phyloP scores from a whole-genome alignment of 2,888 invertebrate genomes.

The Melieria omissa region DNA sequence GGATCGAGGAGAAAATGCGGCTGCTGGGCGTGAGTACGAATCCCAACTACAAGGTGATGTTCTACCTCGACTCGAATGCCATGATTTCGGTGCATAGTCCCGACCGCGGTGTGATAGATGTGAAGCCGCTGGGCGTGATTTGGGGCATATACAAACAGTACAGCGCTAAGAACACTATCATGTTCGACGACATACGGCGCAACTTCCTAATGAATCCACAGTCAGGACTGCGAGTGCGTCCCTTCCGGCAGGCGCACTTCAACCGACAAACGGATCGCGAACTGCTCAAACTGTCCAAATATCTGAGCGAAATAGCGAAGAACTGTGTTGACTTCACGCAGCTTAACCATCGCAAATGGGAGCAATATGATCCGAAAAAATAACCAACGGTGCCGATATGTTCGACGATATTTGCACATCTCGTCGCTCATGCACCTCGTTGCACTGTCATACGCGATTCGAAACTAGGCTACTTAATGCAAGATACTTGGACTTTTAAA shows the following conservation, averaged over 20 bases:
- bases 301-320: slow-evolving; percentile 84
- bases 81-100: slow-evolving; percentile 95
- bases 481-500: too few species aligned
- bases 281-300: slow-evolving; percentile 80
- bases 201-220: slow-evolving; percentile 99
- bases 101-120: slow-evolving; percentile 92
- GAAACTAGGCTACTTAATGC: too few species aligned
- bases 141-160: slow-evolving; percentile 96
- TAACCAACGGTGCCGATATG: too few species aligned
- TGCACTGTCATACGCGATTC: too few species aligned
- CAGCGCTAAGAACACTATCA: slow-evolving; percentile 91
- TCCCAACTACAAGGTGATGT: slow-evolving; percentile 89
- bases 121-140: slow-evolving; percentile 95
- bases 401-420: too few species aligned
- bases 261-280: slow-evolving; percentile 88
- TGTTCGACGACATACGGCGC: slow-evolving; percentile 95
- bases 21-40: slow-evolving; percentile 86
- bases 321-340: slow-evolving; percentile 83
- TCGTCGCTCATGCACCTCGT: too few species aligned
- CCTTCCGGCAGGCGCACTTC: slow-evolving; percentile 90
- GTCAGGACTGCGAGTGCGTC: slow-evolving; percentile 88
- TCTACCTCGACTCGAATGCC: slow-evolving; percentile 89
- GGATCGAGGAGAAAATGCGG: slow-evolving; percentile 98
- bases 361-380: slow-evolving; percentile 72
- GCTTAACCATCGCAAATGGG: slow-evolving; percentile 93